A percentile compares a stretch with the other conserved stretches of the same genome.
Evolutionary conservation across 2,888 invertebrate genomes (phyloP).

Genomic region (Drosophila kanekoi): DNA sequence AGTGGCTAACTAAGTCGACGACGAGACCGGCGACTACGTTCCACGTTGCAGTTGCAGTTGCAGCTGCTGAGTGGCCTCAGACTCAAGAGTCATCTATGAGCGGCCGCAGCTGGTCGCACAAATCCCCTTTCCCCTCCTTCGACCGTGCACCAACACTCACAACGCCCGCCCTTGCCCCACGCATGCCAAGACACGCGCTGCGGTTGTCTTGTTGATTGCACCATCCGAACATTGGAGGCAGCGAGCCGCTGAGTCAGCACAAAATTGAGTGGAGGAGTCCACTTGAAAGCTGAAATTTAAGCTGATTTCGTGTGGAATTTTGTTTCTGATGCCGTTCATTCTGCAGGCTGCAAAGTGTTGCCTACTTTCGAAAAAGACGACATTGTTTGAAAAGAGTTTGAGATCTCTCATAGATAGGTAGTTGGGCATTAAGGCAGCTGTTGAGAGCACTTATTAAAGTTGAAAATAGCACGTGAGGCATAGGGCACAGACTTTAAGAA

Average conservation of each 20-base stretch:
- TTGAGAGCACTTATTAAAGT: conserved; percentile 17
- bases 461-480: not conserved
- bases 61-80: conserved; percentile 39
- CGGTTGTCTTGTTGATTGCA: conserved; percentile 50
- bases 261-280: conserved; percentile 54
- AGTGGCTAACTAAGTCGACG: conserved; percentile 79
- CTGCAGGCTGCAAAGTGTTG: conserved; percentile 29
- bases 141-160: not conserved
- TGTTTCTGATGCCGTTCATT: conserved; percentile 18
- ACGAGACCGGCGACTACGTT: conserved; percentile 16
- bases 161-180: conserved; percentile 15
- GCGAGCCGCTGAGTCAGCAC: conserved; percentile 50
- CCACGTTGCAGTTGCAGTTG: conserved; percentile 41
- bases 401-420: conserved; percentile 1
- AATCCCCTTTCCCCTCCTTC: too few relatives aligned
- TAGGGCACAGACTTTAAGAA: not conserved
- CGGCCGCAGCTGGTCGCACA: conserved; percentile 31
- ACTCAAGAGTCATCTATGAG: conserved; percentile 59
- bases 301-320: conserved; percentile 45
- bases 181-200: conserved; percentile 44
- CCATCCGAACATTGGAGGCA: conserved; percentile 9
- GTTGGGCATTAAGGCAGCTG: conserved; percentile 14
- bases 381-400: conserved; percentile 33
- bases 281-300: conserved; percentile 64
- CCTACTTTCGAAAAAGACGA: conserved; percentile 26